Evolutionary conservation across 2,113 vertebrate genomes (phyloP).

Genomic region (Callospermophilus lateralis): DNA sequence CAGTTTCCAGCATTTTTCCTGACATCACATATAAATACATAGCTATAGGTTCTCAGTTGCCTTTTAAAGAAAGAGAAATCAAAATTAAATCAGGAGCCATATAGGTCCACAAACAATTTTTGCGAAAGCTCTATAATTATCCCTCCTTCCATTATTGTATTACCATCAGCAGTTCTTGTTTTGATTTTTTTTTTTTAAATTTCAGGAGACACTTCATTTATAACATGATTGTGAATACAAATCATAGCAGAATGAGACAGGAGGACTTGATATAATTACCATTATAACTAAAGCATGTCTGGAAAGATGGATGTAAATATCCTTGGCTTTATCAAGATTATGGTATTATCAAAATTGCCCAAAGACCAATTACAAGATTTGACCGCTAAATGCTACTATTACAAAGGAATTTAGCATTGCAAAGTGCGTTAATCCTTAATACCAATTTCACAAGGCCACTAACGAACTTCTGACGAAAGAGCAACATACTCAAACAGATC

Average conservation of each 20-base stretch:
- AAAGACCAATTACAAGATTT: constrained; percentile 47
- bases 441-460: background rate
- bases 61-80: background rate
- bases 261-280: background rate
- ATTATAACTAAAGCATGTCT: background rate
- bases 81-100: background rate
- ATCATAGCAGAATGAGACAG: background rate
- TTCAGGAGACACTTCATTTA: constrained; percentile 15
- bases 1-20: background rate
- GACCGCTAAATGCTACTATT: constrained; percentile 30
- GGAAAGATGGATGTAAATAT: background rate
- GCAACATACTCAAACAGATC: background rate
- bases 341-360: background rate
- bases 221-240: background rate
- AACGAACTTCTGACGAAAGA: constrained; percentile 10
- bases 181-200: background rate
- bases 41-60: background rate
- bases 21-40: constrained; percentile 9
- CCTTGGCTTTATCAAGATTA: background rate
- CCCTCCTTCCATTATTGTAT: background rate
- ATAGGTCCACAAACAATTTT: background rate
- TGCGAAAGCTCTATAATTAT: background rate
- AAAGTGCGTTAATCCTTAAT: constrained; percentile 30
- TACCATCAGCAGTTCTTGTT: background rate
- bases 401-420: constrained; percentile 38